Percentiles rank a stretch among this genome's conserved stretches.
These are phyloP conservation scores for Gila orcuttii DNA, from an alignment of 2,113 vertebrate genomes.

Conservation along the genomic window DNA sequence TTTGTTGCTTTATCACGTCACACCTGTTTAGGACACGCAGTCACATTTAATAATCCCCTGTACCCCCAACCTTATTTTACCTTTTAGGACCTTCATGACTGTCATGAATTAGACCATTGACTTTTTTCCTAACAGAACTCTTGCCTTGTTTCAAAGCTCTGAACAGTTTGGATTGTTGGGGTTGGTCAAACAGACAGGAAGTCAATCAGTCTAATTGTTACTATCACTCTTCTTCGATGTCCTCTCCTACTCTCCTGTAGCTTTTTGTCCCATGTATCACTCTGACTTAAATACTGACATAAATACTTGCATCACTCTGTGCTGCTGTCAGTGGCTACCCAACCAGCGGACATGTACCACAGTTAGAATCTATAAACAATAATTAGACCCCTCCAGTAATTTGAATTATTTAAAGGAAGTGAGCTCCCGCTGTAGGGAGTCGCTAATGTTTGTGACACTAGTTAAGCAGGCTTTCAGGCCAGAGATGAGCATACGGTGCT, in stretches of 20 bases:
- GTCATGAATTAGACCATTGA: conserved; percentile 6
- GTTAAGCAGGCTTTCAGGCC: conserved; percentile 19
- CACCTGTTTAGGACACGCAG: neutral
- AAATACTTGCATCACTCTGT: conserved; percentile 5
- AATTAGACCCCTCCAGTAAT: conserved; percentile 10
- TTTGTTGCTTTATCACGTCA: conserved; percentile 1
- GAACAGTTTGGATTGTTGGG: conserved; percentile 1
- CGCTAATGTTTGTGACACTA: conserved; percentile 24
- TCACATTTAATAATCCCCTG: neutral
- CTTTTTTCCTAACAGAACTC: conserved; percentile 12
- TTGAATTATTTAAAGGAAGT: conserved; percentile 2
- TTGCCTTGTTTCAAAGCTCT: neutral
- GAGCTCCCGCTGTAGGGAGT: neutral
- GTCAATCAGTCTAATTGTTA: conserved; percentile 45
- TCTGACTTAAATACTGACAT: neutral
- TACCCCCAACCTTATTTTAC: neutral
- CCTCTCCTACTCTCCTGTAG: neutral
- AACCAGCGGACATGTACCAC: neutral
- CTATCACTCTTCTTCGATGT: conserved; percentile 19
- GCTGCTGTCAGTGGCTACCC: neutral
- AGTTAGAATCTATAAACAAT: neutral
- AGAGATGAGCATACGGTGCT: conserved; percentile 11
- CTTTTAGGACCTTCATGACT: neutral
- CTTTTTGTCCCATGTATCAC: neutral
- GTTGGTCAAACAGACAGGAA: conserved; percentile 37